A percentile compares a stretch with the other conserved stretches of the same genome.
These are phyloP conservation scores for Pardalotus punctatus DNA, from an alignment of 2,113 vertebrate species.

Conservation along the genomic window DNA sequence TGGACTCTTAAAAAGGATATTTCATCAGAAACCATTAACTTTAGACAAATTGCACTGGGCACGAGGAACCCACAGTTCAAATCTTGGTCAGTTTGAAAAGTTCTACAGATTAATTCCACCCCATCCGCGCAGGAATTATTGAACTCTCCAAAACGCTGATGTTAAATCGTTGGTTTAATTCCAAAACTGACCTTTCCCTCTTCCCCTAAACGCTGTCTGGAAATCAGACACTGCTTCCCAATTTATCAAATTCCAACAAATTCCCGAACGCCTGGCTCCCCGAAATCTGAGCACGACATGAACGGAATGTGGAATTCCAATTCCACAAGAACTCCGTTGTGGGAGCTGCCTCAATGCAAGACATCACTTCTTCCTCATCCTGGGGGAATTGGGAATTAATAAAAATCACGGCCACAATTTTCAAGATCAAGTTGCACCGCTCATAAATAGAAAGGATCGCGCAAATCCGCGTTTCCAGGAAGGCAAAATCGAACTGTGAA, in stretches of 20 bases:
- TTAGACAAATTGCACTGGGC: neutral
- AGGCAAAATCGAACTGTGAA: neutral
- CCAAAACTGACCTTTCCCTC: neutral
- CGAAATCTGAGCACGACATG: neutral
- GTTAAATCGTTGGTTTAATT: neutral
- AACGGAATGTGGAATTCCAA: slow-evolving; percentile 10
- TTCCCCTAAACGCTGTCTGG: neutral
- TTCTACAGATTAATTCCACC: neutral
- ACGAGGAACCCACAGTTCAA: slow-evolving; percentile 20
- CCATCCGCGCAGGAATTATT: neutral
- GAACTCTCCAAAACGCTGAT: neutral
- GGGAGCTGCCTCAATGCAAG: neutral
- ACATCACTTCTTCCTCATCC: neutral
- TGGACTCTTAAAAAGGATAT: neutral
- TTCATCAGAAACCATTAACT: slow-evolving; percentile 15
- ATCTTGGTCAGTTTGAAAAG: neutral
- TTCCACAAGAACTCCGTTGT: neutral
- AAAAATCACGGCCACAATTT: neutral
- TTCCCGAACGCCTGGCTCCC: neutral
- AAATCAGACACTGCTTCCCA: neutral
- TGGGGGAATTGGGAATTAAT: neutral
- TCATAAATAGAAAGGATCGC: fast-evolving
- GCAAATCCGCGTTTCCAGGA: neutral
- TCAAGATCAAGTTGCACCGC: neutral
- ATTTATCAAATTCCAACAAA: slow-evolving; percentile 9